Conservation (phyloP, 2,797 vertebrate genomes). For the Epinephelus malabaricus region DNA sequence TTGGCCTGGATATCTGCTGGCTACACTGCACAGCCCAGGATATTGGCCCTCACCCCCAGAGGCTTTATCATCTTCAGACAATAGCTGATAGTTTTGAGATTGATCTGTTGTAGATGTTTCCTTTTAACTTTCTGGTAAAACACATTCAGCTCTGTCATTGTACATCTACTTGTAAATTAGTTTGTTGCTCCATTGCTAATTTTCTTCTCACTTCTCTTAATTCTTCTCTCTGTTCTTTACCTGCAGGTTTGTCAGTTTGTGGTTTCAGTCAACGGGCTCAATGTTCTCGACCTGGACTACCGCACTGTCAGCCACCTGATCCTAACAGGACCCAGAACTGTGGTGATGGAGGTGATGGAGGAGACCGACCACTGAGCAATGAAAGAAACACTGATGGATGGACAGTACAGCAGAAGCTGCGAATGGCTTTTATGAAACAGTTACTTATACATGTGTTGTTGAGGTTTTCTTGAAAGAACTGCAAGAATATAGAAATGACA, state of each 20-base stretch:
- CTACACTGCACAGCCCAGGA: too few relatives aligned
- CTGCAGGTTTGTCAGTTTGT: conserved; percentile 93
- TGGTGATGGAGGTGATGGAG: conserved; percentile 97
- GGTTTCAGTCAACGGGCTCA: conserved; percentile 91
- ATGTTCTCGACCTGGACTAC: conserved; percentile 92
- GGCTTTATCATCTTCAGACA: too few relatives aligned
- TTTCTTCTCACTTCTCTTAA: neutral
- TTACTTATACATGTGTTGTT: neutral
- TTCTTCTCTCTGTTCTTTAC: neutral
- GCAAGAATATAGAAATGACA: neutral
- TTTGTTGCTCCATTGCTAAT: too few relatives aligned
- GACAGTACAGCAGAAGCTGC: neutral
- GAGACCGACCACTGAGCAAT: conserved; percentile 82
- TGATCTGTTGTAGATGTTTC: too few relatives aligned
- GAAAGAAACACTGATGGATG: neutral
- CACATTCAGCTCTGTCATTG: too few relatives aligned
- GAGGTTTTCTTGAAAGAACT: neutral
- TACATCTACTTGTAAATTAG: too few relatives aligned
- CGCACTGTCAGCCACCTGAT: conserved; percentile 93
- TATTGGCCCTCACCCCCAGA: too few relatives aligned
- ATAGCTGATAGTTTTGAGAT: too few relatives aligned
- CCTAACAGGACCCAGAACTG: conserved; percentile 91
- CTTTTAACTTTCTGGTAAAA: too few relatives aligned
- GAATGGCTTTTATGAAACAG: neutral
- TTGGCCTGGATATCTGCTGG: too few relatives aligned